Evolutionary conservation across 2,797 vertebrate genomes (phyloP), one percentile per base, ranked within the genome.

Genomic region (Trachops cirrhosus): DNA sequence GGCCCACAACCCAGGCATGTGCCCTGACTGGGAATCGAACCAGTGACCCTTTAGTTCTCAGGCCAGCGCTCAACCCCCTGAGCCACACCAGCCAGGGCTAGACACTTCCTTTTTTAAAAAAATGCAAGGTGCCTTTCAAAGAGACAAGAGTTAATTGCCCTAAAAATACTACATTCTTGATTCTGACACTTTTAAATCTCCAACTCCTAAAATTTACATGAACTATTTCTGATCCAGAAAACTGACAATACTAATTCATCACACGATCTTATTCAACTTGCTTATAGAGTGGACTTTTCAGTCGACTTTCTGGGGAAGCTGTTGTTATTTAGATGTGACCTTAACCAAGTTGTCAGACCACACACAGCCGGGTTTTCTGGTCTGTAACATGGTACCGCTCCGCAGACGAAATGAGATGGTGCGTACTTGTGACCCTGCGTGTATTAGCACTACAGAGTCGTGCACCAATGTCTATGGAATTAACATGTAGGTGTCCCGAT

Each of bases 121-220:
- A 86, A 37, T 6, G 12, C 4, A 32, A 8, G 0, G 1, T 26
- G 2, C 12, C 39, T 86, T 91, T 89, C 37, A 54, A 91, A 89
- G 9, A 46, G 37, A 37, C 21, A 75, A 84, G 14, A 86, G 86
- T 62, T 52, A 57, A 14, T 88, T 87, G 88, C 64, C 22, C 41
- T 64, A 78, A 79, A 52, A 92, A 22, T 3, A 70, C 41, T 86
- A 67, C 9, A 54, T 59, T 2, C 41, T 77, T 54, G 16, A 50
- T 62, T 62, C 41, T 93, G 77, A 96, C n/a, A 24, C 32, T 84
- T 94, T 73, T 21, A 92, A 89, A 92, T 44, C 32, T 84, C 39
- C 75, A 79, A 52, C 67, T 94, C 57, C 52, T 91, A 62, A 91
- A 67, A 96, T 44, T 86, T 54, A 68, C 54, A 50, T 0, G 16